Evolutionary conservation across 2,888 invertebrate species (phyloP).

Genomic region (Masnerella sp.): DNA sequence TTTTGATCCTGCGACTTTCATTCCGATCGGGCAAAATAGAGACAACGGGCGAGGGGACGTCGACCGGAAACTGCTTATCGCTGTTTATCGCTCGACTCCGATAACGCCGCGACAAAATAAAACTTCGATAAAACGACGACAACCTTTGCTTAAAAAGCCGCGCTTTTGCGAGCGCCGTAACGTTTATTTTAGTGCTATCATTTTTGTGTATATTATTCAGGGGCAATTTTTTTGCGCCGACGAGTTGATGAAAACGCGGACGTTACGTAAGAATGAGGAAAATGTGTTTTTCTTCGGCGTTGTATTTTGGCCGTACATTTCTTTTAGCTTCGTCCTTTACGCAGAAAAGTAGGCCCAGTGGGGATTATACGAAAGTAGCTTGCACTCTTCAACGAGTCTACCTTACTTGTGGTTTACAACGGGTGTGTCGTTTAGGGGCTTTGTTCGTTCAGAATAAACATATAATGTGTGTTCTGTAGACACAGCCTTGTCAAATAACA

Average conservation of each 20-base stretch:
- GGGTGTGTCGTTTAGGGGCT: conserved; percentile 64
- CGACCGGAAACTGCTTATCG: conserved; percentile 34
- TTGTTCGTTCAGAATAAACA: conserved; percentile 60
- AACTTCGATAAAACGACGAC: no score
- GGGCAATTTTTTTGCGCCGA: no score
- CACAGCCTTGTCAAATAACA: conserved; percentile 30
- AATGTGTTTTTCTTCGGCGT: neutral
- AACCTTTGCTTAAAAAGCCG: no score
- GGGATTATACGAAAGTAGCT: conserved; percentile 60
- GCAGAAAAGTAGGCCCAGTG: conserved; percentile 64
- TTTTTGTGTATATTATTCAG: no score
- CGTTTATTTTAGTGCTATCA: no score
- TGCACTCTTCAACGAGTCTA: conserved; percentile 29
- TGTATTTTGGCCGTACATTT: conserved; percentile 30
- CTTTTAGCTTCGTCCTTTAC: conserved; percentile 45
- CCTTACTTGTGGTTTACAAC: conserved; percentile 54
- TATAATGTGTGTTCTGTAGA: conserved; percentile 17
- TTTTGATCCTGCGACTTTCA: conserved; percentile 60
- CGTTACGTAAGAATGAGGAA: no score
- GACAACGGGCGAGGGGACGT: conserved; percentile 16
- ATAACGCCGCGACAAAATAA: neutral
- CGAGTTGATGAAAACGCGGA: no score
- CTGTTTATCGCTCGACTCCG: conserved; percentile 27
- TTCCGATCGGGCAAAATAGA: conserved; percentile 52
- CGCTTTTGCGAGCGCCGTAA: no score